Conservation (phyloP, 1,140 invertebrate species). For the Leptinotarsa defecta region DNA sequence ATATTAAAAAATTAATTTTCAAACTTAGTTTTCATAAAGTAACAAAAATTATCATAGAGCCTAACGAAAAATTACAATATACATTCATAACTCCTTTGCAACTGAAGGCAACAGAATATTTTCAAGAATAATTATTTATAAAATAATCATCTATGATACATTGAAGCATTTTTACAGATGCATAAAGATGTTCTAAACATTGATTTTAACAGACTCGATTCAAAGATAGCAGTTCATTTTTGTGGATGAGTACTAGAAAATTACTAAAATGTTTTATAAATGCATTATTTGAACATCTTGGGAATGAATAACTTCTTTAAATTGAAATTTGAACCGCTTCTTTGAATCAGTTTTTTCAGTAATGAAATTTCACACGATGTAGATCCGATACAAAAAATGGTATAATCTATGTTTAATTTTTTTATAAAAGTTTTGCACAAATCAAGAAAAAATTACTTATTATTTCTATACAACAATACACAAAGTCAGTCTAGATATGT, state of each 20-base stretch:
- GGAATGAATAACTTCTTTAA: neutral
- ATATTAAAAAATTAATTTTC: neutral
- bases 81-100: neutral
- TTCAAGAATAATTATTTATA: conserved; percentile 15
- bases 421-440: conserved; percentile 40
- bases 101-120: neutral
- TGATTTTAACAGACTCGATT: neutral
- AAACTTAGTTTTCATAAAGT: neutral
- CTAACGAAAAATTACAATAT: neutral
- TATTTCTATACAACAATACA: conserved; percentile 49
- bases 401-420: conserved; percentile 25
- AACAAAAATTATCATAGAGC: neutral
- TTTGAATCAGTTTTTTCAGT: neutral
- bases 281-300: neutral
- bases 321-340: neutral
- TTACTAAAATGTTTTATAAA: neutral
- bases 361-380: conserved; percentile 5
- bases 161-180: neutral
- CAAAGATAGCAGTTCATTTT: neutral
- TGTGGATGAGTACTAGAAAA: neutral
- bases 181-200: conserved; percentile 5
- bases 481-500: conserved; percentile 52
- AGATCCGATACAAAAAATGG: conserved; percentile 27
- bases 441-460: conserved; percentile 40
- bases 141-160: conserved; percentile 16